Evolutionary conservation across 2,888 invertebrate species (phyloP), one percentile per base, ranked within the genome.

Genomic region (Pristionchus mayeri): DNA sequence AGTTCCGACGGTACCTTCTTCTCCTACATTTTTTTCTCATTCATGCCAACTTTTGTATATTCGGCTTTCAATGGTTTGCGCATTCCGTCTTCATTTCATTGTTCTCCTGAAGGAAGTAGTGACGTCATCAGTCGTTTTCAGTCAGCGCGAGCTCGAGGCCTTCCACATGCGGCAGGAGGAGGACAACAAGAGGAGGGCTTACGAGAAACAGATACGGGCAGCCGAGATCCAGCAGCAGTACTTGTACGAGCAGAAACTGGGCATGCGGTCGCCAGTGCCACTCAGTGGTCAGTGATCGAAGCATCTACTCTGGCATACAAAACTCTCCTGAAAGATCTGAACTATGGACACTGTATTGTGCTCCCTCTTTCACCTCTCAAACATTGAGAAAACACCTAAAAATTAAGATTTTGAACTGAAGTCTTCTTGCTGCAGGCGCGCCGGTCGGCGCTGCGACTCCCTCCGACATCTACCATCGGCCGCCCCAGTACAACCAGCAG

Each of bases 181-280:
- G 40, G 88, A 91, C 60, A 87, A 87, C 76, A 87, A 90, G 54
- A 86, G 86, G 84, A 67, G 85, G 11, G 84, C 86, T 44, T 86
- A 89, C 86, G 89, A 86, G 50, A 91, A 91, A 67, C 92, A 92
- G 87, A 86, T 88, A n/a, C 67, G 88, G 34, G 91, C 91, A 0
- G 87, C 90, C 81, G 88, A 91, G 80, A 86, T 89, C 24, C 90
- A 90, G 63, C 90, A 90, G 71, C 88, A 89, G 52, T 52, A 87
- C 34, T 76, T 89, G 6, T 89, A 88, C 82, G 90, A 90, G 57
- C 88, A 89, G 54, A 86, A 88, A 27, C 89, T 88, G 48, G 88
- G 88, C 4, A 88, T 88, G 40, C 85, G 87, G 1, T 87, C 88
- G 16, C 90, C 90, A 6, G 89, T 89, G 1, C 89, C 89, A 3